Percentiles rank a stretch among this genome's conserved stretches.
Evolutionary conservation across 2,888 invertebrate genomes (phyloP).

Genomic region (Agrochola litura): DNA sequence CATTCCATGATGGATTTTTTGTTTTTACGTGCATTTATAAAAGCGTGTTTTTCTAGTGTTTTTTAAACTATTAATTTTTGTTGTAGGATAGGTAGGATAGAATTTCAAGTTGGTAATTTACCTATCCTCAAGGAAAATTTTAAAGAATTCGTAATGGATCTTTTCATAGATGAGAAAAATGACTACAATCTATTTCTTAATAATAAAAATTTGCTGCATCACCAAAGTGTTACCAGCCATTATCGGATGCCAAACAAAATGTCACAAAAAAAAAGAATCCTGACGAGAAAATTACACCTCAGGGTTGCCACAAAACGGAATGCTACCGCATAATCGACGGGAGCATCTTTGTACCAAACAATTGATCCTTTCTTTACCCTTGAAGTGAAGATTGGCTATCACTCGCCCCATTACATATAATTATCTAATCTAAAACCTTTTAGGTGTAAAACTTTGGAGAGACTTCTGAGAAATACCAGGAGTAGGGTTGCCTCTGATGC

Average conservation of each 20-base stretch:
- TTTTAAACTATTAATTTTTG: too few species aligned
- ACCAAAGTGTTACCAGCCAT: conserved; percentile 60
- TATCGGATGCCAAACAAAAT: conserved; percentile 61
- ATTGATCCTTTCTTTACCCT: conserved; percentile 74
- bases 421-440: conserved; percentile 90
- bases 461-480: conserved; percentile 85
- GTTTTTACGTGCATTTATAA: too few species aligned
- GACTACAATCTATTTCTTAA: too few species aligned
- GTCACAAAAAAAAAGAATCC: conserved; percentile 60
- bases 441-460: conserved; percentile 83
- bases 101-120: background rate
- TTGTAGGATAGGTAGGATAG: background rate
- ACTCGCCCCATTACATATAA: conserved; percentile 84
- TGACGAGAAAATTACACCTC: conserved; percentile 82
- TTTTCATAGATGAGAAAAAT: background rate
- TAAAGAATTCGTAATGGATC: background rate
- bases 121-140: background rate
- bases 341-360: conserved; percentile 80
- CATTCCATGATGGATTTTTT: too few species aligned
- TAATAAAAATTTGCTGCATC: conserved; percentile 55
- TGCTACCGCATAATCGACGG: conserved; percentile 85
- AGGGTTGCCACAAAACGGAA: conserved; percentile 71
- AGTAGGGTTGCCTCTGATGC: conserved; percentile 63
- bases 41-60: too few species aligned
- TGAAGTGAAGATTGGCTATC: conserved; percentile 77